Percentiles rank a stretch among this genome's conserved stretches.
phyloP scores from a whole-genome alignment of 2,888 invertebrate genomes.

The Melipona beecheii region DNA sequence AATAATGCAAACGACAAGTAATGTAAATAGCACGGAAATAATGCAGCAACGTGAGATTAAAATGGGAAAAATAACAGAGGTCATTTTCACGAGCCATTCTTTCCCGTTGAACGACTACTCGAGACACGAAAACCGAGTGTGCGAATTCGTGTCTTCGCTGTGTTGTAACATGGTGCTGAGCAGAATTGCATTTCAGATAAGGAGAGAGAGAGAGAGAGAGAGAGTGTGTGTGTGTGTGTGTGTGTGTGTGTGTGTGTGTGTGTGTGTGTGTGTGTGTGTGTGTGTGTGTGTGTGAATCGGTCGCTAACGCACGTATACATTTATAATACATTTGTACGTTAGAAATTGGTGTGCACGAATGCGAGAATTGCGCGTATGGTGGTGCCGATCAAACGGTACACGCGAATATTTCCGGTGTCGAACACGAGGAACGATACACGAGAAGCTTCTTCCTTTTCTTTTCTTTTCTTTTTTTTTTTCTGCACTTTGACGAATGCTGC shows the following conservation, averaged over 20 bases:
- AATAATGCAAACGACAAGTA: too few relatives aligned
- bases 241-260: too few relatives aligned
- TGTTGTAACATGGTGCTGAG: background rate
- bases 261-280: too few relatives aligned
- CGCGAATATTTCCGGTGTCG: background rate
- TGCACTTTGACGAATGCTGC: slow-evolving; percentile 24
- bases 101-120: background rate
- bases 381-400: too few relatives aligned
- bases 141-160: too few relatives aligned
- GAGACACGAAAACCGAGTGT: too few relatives aligned
- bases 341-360: background rate
- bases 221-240: too few relatives aligned
- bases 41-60: too few relatives aligned
- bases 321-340: background rate
- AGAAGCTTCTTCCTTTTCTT: background rate
- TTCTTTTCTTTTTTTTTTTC: background rate
- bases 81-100: background rate
- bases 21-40: too few relatives aligned
- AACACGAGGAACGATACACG: background rate
- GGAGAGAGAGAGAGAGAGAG: too few relatives aligned
- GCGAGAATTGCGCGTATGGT: background rate
- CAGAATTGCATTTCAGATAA: too few relatives aligned
- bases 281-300: background rate
- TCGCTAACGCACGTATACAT: background rate
- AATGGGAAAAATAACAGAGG: too few relatives aligned